Conservation (phyloP, 2,888 invertebrate species). For the Rhagium mordax region DNA sequence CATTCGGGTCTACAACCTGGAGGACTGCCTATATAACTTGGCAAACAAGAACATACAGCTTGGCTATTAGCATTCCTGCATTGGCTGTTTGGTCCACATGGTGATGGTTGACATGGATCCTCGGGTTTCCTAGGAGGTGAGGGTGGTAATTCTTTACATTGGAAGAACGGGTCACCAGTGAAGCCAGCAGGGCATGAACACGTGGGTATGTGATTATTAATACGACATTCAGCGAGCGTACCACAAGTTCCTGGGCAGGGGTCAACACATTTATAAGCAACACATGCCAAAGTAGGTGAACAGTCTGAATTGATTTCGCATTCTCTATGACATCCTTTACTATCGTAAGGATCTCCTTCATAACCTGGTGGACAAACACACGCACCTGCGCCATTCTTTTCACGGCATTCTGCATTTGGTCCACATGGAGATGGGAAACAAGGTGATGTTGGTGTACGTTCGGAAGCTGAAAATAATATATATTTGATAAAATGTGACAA, state of each 20-base stretch:
- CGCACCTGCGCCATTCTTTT: conserved; percentile 87
- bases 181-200: conserved; percentile 84
- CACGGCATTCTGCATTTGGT: conserved; percentile 87
- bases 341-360: conserved; percentile 87
- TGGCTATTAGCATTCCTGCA: conserved; percentile 85
- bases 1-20: conserved; percentile 90
- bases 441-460: conserved; percentile 79
- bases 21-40: conserved; percentile 84
- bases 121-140: conserved; percentile 70
- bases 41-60: conserved; percentile 89
- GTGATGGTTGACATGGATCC: conserved; percentile 87
- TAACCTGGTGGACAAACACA: conserved; percentile 86
- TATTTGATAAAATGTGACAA: neutral
- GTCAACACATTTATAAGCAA: conserved; percentile 87
- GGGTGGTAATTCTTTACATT: conserved; percentile 76
- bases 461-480: conserved; percentile 72
- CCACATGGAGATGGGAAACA: conserved; percentile 90
- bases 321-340: conserved; percentile 80
- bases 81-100: conserved; percentile 91
- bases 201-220: conserved; percentile 84
- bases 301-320: conserved; percentile 88
- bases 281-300: conserved; percentile 80
- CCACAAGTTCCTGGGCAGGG: conserved; percentile 91
- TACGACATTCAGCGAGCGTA: conserved; percentile 83
- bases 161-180: conserved; percentile 88